Base-by-base conservation (phyloP, 2,113 vertebrate genomes). In the Gymnarchus niloticus region DNA sequence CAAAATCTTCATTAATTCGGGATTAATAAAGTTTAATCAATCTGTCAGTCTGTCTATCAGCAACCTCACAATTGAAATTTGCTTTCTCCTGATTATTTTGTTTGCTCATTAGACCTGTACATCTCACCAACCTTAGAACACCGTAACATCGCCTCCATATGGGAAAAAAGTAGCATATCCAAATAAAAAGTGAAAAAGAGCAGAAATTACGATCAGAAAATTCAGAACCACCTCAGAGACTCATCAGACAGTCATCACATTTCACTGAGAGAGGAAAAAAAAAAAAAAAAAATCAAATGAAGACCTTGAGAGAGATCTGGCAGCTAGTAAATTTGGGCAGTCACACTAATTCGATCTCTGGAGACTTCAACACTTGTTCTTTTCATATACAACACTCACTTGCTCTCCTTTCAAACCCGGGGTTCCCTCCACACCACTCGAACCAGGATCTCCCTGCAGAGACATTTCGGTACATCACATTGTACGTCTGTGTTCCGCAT, bases 381-480 rank as follows among this genome's bases (percentile, higher is more conserved):
- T 83, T 37, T 52, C 28, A 23, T 28, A 8, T 41, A 21, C 19
- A 3, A 37, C 73, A 92, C 94, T 8, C 2, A 97, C 96, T 95
- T 94, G 95, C 81, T 96, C 91, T 46, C 96, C 97, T 89, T 96
- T 97, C 56, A 4, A 83, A 33, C 96, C 97, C 0, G 37, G 61
- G 57, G 86, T 91, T 0, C 96, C 96, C 83, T 96, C 94, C 0
- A 52, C 82, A 87, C 96, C 97, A 0, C 9, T 85, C 0, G 1
- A 81, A 83, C 97, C 97, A 0, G 90, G 92, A 0, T 81, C 76
- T 87, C 97, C 97, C 97, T 97, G 87, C 48, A 88, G 1, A 87
- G 78, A 69, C 8, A 86, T 56, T 19, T 21, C 21, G 1, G 78
- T 3, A 69, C 49, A 52, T 81, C 49, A 78, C 46, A 21, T 78